phyloP scores from a whole-genome alignment of 2,113 vertebrate species.

The Gambusia holbrooki region DNA sequence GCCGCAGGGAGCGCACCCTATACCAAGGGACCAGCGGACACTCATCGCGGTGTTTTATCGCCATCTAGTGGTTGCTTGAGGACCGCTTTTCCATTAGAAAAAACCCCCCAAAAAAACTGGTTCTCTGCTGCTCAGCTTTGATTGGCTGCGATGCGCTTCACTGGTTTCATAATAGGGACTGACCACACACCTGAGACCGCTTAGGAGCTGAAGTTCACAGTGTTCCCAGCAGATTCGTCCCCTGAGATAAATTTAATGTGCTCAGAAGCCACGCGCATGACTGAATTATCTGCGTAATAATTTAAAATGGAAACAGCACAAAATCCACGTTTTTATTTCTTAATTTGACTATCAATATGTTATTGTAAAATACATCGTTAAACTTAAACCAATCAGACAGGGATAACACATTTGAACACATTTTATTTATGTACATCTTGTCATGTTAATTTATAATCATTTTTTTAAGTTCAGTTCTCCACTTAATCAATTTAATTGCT shows the following conservation, averaged over 20 bases:
- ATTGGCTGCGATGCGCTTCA: constrained; percentile 59
- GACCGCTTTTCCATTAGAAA: not conserved
- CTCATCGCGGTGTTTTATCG: constrained; percentile 19
- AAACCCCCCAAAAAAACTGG: not conserved
- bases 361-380: not conserved
- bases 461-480: no score
- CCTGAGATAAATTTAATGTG: not conserved
- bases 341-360: not conserved
- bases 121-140: constrained; percentile 42
- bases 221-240: constrained; percentile 14
- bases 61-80: constrained; percentile 54
- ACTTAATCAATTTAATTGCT: not conserved
- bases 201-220: constrained; percentile 28
- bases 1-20: constrained; percentile 45
- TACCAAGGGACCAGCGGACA: constrained; percentile 22
- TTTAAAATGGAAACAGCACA: not conserved
- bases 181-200: constrained; percentile 67
- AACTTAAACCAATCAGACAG: not conserved
- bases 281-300: not conserved
- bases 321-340: not conserved
- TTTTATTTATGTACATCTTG: not conserved
- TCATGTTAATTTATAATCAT: not conserved
- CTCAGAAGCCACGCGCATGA: not conserved
- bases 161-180: constrained; percentile 51
- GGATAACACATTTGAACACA: not conserved